Evolutionary conservation across 2,797 vertebrate species (phyloP), one percentile per base, ranked within the genome.

Genomic region (Alfaro cultratus): DNA sequence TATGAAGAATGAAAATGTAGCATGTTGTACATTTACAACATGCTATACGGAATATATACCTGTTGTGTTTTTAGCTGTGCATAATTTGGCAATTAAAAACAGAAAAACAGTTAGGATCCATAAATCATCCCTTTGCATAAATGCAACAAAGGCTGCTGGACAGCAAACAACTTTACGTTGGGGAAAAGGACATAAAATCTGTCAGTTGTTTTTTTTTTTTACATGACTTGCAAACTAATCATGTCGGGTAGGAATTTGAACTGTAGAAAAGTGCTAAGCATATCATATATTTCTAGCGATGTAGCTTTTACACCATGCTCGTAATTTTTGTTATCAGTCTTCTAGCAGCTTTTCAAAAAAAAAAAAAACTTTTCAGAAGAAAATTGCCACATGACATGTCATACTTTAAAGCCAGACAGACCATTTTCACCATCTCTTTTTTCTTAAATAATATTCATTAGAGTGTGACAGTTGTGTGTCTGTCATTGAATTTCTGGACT

Each of bases 391-490:
- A 78, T 71, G 64, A 46, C 79, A 74, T 81, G 73, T 83, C 80
- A 85, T 90, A 88, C 87, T 84, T 83, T 57, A 18, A 31, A 84
- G 71, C 60, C 74, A 79, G 67, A 72, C 83, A 73, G 82, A 88
- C 77, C 79, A 73, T 88, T 85, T 88, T 80, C 77, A 64, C 55
- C 57, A 74, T 87, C 80, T 51, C 55, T 78, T 83, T 84, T 74
- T 86, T 81, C 67, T 80, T 72, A 81, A 79, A 62, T 60, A 82
- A 80, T 67, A 82, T 72, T 87, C 83, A 85, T 91, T 85, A 82
- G 71, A 83, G 76, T 78, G 80, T 82, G 89, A 92, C 91, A 90
- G 87, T 85, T 88, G 83, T 45, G 78, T 87, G 87, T 86, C 88
- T 85, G 84, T 89, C 83, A 75, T 46, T 31, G 72, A 70, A 73